These are phyloP conservation scores for Dendroctonus valens DNA, from an alignment of 1,140 invertebrate genomes.

Conservation along the genomic window DNA sequence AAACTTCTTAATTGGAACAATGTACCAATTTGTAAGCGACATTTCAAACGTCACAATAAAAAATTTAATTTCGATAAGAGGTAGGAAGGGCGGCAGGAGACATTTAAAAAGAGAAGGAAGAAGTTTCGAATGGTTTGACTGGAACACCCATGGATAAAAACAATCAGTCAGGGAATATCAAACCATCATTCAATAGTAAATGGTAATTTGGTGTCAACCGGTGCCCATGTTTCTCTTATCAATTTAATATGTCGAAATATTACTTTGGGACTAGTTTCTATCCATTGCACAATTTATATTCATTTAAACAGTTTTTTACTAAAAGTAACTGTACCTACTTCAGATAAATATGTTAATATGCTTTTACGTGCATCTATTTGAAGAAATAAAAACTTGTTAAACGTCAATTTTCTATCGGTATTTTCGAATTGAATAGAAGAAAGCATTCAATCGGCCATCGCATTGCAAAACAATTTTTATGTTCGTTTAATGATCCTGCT, in stretches of 20 bases:
- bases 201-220: constrained; percentile 31
- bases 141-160: constrained; percentile 32
- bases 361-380: too few species aligned
- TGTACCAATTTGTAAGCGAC: constrained; percentile 23
- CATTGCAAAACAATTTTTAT: too few species aligned
- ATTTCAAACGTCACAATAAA: constrained; percentile 22
- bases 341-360: too few species aligned
- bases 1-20: constrained; percentile 22
- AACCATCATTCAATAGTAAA: constrained; percentile 31
- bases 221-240: constrained; percentile 26
- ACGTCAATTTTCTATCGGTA: too few species aligned
- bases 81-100: constrained; percentile 7
- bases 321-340: too few species aligned
- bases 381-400: too few species aligned
- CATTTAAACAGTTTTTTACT: too few species aligned
- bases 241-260: constrained; percentile 10
- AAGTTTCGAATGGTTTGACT: constrained; percentile 8
- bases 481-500: too few species aligned
- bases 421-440: too few species aligned
- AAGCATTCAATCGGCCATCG: too few species aligned
- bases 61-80: constrained; percentile 23
- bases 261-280: constrained; percentile 17
- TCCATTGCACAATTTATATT: too few species aligned
- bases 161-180: constrained; percentile 31
- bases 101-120: not conserved